Evolutionary conservation across 2,888 invertebrate genomes (phyloP).

Genomic region (Hofmannophila pseudospretella): DNA sequence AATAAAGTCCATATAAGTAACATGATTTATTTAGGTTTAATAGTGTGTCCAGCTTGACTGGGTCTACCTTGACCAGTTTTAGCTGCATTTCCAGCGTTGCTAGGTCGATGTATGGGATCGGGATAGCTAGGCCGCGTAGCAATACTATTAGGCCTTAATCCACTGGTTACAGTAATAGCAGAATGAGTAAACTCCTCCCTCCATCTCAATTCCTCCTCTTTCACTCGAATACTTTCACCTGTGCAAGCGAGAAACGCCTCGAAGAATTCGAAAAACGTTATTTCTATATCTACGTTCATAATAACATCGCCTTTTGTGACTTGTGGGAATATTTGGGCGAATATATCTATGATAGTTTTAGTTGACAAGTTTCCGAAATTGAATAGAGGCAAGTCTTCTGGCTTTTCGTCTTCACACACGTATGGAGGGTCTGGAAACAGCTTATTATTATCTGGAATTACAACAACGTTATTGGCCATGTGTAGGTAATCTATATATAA

Average conservation of each 20-base stretch:
- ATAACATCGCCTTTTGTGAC: constrained; percentile 47
- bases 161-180: too few relatives aligned
- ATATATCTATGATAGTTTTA: constrained; percentile 46
- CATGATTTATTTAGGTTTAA: too few relatives aligned
- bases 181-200: constrained; percentile 16
- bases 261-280: constrained; percentile 80
- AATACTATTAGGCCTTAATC: too few relatives aligned
- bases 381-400: constrained; percentile 37
- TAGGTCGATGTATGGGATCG: too few relatives aligned
- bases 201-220: constrained; percentile 36
- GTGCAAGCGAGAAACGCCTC: constrained; percentile 71
- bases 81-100: too few relatives aligned
- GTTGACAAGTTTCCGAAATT: constrained; percentile 55
- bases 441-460: too few relatives aligned
- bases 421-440: too few relatives aligned
- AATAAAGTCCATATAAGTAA: too few relatives aligned
- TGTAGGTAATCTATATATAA: neutral
- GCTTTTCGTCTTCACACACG: neutral
- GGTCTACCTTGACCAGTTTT: too few relatives aligned
- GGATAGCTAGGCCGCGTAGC: too few relatives aligned
- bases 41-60: too few relatives aligned
- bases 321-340: constrained; percentile 65
- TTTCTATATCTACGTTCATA: constrained; percentile 65
- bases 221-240: constrained; percentile 50
- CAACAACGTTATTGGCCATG: neutral